Conservation (phyloP, 2,113 vertebrate genomes). For the Cepphus grylle region DNA sequence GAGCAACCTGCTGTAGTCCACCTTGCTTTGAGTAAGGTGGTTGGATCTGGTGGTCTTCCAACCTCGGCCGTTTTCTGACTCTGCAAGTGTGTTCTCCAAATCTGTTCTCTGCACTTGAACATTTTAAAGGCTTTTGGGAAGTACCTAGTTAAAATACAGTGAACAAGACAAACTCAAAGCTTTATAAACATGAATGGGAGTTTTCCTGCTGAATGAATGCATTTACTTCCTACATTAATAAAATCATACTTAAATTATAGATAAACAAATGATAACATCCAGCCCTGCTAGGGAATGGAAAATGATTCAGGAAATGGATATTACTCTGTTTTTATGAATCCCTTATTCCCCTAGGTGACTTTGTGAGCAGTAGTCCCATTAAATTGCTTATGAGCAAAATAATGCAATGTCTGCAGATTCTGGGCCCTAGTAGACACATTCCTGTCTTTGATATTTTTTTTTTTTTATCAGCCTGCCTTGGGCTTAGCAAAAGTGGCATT, state of each 20-base stretch:
- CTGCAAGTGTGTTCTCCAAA: background rate
- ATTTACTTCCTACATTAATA: background rate
- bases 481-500: background rate
- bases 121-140: background rate
- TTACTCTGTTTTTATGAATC: background rate
- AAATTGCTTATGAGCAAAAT: background rate
- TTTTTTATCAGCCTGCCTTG: background rate
- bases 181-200: background rate
- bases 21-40: background rate
- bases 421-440: background rate
- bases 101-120: background rate
- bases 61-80: background rate
- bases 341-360: background rate
- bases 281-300: background rate
- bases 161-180: background rate
- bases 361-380: background rate
- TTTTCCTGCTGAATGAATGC: background rate
- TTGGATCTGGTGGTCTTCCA: background rate
- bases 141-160: background rate
- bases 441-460: background rate
- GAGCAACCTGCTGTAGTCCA: background rate
- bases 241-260: background rate
- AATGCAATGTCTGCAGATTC: background rate
- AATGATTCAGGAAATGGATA: background rate
- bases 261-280: background rate